Evolutionary conservation across 2,113 vertebrate species (phyloP).

Genomic region (Alectura lathami): DNA sequence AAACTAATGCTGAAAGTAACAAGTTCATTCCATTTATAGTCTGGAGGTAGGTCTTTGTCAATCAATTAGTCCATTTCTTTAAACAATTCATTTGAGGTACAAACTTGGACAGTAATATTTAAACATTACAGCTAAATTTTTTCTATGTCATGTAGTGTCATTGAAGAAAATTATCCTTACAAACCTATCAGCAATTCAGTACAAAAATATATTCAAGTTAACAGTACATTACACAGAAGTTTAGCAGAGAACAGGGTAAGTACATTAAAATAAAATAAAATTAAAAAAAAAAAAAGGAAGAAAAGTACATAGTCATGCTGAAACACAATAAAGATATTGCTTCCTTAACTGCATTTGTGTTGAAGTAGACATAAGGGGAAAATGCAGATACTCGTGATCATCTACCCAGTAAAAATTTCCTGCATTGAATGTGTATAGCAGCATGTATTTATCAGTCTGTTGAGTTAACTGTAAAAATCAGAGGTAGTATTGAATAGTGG

Average conservation of each 20-base stretch:
- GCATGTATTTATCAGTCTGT: constrained; percentile 83
- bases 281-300: constrained; percentile 55
- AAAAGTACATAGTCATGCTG: constrained; percentile 78
- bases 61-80: constrained; percentile 85
- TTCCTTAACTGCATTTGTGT: constrained; percentile 81
- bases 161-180: constrained; percentile 83
- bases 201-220: constrained; percentile 95
- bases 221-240: constrained; percentile 85
- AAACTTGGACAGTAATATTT: constrained; percentile 85
- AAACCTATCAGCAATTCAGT: constrained; percentile 87
- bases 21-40: constrained; percentile 84
- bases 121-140: constrained; percentile 80
- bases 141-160: constrained; percentile 82
- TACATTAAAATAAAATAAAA: constrained; percentile 77
- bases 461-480: constrained; percentile 84
- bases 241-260: constrained; percentile 82
- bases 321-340: constrained; percentile 79
- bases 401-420: constrained; percentile 75
- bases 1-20: constrained; percentile 79
- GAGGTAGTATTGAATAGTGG: constrained; percentile 94
- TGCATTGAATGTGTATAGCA: constrained; percentile 86
- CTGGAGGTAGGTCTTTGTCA: constrained; percentile 95
- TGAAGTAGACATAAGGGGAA: constrained; percentile 67
- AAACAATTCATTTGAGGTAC: constrained; percentile 89
- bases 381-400: constrained; percentile 73